A percentile compares a stretch with the other conserved stretches of the same genome.
Conservation (phyloP, 1,140 invertebrate genomes). For the Drosophila littoralis region DNA sequence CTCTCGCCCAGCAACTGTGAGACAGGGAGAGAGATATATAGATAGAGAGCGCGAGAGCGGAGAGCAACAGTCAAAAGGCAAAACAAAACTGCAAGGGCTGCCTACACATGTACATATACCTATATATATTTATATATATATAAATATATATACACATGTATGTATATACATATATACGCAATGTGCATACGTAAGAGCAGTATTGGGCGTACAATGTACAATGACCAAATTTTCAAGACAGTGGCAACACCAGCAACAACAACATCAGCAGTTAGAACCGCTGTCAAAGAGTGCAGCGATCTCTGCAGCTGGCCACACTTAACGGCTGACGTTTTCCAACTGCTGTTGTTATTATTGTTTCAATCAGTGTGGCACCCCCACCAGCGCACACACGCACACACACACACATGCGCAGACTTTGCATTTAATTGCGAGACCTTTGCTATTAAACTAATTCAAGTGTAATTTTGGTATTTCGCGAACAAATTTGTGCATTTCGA, state of each 20-base stretch:
- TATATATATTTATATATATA: background rate
- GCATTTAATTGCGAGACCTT: conserved; percentile 35
- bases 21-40: conserved; percentile 8
- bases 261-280: conserved; percentile 19
- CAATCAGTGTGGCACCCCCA: conserved; percentile 22
- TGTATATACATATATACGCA: background rate
- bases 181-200: conserved; percentile 34
- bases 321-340: conserved; percentile 16
- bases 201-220: conserved; percentile 26
- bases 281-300: conserved; percentile 19
- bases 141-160: conserved; percentile 4
- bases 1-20: conserved; percentile 10
- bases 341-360: conserved; percentile 50
- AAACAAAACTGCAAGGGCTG: conserved; percentile 51
- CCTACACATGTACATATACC: background rate
- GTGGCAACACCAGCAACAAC: background rate
- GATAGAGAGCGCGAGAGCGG: conserved; percentile 4
- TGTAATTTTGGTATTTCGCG: conserved; percentile 31
- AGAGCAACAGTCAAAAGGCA: conserved; percentile 31
- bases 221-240: conserved; percentile 9
- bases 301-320: conserved; percentile 16
- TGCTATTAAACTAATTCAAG: conserved; percentile 36
- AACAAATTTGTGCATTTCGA: conserved; percentile 31
- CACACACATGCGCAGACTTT: conserved; percentile 32
- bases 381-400: conserved; percentile 31